phyloP scores from a whole-genome alignment of 92 coral and sea anemone genomes.

The Parazoanthus darwini region DNA sequence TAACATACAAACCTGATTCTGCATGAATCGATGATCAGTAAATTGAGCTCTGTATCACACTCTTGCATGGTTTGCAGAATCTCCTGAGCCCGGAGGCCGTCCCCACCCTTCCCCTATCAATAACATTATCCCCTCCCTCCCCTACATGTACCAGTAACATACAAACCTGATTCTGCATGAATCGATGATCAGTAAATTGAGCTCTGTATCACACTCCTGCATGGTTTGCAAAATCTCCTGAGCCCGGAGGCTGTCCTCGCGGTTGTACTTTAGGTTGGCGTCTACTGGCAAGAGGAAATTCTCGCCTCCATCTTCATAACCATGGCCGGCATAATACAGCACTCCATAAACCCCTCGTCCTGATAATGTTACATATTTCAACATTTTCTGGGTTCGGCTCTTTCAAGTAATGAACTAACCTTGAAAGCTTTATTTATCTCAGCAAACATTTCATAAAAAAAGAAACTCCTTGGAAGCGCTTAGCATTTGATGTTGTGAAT shows the following conservation, averaged over 20 bases:
- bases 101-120: constrained; percentile 39
- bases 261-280: constrained; percentile 70
- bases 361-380: constrained; percentile 1
- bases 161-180: constrained; percentile 75
- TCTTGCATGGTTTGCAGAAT: constrained; percentile 90
- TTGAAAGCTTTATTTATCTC: background rate
- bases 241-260: constrained; percentile 89
- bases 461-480: too few relatives aligned
- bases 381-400: background rate
- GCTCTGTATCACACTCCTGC: constrained; percentile 87
- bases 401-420: background rate
- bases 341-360: constrained; percentile 93
- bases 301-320: constrained; percentile 94
- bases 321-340: constrained; percentile 95
- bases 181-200: constrained; percentile 88
- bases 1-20: constrained; percentile 59
- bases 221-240: constrained; percentile 91
- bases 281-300: constrained; percentile 89
- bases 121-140: background rate
- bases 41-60: constrained; percentile 67
- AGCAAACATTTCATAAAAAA: background rate
- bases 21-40: constrained; percentile 93
- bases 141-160: background rate
- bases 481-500: too few relatives aligned
- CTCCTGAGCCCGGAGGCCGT: constrained; percentile 93